Conservation (phyloP, 2,113 vertebrate genomes). For the Copsychus sechellarum region DNA sequence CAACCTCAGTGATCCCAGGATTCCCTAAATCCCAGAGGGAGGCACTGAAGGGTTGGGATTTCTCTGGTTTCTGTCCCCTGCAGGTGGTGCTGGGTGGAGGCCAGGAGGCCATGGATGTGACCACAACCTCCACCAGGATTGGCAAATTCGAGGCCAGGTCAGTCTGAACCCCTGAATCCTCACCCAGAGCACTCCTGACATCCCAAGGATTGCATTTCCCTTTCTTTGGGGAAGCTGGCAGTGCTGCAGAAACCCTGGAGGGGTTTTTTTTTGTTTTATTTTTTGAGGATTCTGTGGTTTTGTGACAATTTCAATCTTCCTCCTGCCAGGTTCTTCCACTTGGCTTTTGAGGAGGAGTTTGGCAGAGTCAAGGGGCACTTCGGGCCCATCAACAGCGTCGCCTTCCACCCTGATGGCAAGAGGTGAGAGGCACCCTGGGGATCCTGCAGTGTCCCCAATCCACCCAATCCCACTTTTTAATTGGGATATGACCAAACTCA, state of each 20-base stretch:
- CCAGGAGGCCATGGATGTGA: slow-evolving; percentile 99
- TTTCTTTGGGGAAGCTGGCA: background rate
- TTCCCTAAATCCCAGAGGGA: background rate
- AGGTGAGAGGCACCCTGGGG: slow-evolving; percentile 76
- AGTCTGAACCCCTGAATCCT: background rate
- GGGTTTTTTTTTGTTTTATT: too few species aligned
- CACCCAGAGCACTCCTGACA: background rate
- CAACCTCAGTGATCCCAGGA: background rate
- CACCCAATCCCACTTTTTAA: background rate
- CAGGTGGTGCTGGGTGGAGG: slow-evolving; percentile 97
- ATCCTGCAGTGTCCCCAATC: accelerated
- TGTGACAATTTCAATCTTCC: background rate
- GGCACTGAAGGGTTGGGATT: background rate
- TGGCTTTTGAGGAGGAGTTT: slow-evolving; percentile 96
- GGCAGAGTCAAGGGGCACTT: slow-evolving; percentile 98
- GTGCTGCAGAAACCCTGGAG: background rate
- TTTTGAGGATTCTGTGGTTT: background rate
- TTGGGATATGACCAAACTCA: accelerated
- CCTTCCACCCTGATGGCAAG: slow-evolving; percentile 96
- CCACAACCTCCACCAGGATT: slow-evolving; percentile 96
- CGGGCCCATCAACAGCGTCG: slow-evolving; percentile 96
- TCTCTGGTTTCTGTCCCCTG: background rate
- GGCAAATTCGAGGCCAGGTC: slow-evolving; percentile 97
- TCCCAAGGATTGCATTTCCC: background rate
- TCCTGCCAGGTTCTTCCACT: slow-evolving; percentile 89